Evolutionary conservation across 1,140 invertebrate genomes (phyloP), one percentile per base, ranked within the genome.

Genomic region (Odontomachus brunneus): DNA sequence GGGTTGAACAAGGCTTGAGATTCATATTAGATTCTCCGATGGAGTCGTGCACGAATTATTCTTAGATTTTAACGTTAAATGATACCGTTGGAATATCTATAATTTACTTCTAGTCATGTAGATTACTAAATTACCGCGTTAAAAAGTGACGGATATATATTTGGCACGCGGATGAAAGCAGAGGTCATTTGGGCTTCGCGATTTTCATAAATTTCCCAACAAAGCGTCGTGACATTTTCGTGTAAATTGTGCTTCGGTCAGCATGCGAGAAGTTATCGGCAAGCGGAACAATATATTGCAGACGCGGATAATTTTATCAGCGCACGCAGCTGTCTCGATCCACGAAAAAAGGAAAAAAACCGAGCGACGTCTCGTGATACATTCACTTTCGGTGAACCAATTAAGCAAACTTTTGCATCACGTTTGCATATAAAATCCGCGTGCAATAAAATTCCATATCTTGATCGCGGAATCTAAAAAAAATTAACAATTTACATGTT

Each of bases 291-390:
- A 51, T 29, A 63, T 75, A 26, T 9, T 1, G 29, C 38, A 75
- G 55, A 29, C 22, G 48, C 14, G n/a, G 15, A 65, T 33, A 29
- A 51, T 75, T 75, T 66, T 76, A 76, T 76, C 73, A 38, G 14
- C n/a, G 48, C 11, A 9, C n/a, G n/a, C 60, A 38, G 29, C 26
- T 76, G 19, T 63, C 38, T 22, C 15, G 12, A 4, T 19, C 7
- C 24, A 75, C 22, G 55, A 63, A 75, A 63, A 11, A 44, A 44
- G 5, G 29, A 5, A 0, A 44, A 44, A 11, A 44, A 11, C 38
- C 3, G 9, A 15, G 15, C 19, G 3, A 73, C 19, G 29, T 55
- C n/a, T 66, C 5, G 3, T 49, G n/a, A 33, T 0, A 53, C 33
- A 63, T 75, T 51, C 51, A 33, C 26, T 51, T 65, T 65, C n/a